These are phyloP conservation scores for Ceyx margarethae DNA, from an alignment of 2,113 vertebrate species.

Conservation along the genomic window DNA sequence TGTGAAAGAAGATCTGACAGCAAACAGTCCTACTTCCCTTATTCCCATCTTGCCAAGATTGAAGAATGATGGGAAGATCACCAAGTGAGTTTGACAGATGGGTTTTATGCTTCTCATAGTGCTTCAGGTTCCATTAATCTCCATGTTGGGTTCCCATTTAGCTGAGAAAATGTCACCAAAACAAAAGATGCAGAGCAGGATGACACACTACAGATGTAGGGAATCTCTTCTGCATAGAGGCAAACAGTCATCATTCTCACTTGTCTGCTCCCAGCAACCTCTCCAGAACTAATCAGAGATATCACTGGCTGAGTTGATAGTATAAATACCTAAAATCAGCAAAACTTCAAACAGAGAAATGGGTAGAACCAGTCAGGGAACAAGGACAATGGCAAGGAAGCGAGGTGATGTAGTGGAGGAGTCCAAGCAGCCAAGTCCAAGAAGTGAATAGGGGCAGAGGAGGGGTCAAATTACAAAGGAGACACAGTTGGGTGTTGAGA, in stretches of 20 bases:
- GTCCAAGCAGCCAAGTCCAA: not conserved
- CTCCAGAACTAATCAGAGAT: not conserved
- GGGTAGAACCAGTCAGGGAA: not conserved
- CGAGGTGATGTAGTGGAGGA: accelerated
- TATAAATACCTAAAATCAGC: not conserved
- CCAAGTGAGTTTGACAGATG: slow-evolving; percentile 41
- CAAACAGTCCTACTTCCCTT: not conserved
- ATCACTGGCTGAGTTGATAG: not conserved
- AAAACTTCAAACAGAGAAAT: not conserved
- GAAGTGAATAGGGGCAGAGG: not conserved
- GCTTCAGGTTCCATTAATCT: slow-evolving; percentile 48
- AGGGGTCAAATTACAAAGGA: not conserved
- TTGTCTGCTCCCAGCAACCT: not conserved
- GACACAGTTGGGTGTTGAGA: accelerated
- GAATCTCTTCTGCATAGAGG: not conserved
- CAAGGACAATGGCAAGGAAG: accelerated
- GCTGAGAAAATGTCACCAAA: slow-evolving; percentile 37
- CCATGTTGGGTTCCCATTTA: not conserved
- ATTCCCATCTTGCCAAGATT: not conserved
- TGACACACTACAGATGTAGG: not conserved
- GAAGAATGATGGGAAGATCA: slow-evolving; percentile 5
- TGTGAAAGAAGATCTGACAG: not conserved
- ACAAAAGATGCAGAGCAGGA: not conserved
- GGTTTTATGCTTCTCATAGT: not conserved
- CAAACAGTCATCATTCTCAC: not conserved